phyloP scores from a whole-genome alignment of 2,113 vertebrate species.

The Suricata suricatta region DNA sequence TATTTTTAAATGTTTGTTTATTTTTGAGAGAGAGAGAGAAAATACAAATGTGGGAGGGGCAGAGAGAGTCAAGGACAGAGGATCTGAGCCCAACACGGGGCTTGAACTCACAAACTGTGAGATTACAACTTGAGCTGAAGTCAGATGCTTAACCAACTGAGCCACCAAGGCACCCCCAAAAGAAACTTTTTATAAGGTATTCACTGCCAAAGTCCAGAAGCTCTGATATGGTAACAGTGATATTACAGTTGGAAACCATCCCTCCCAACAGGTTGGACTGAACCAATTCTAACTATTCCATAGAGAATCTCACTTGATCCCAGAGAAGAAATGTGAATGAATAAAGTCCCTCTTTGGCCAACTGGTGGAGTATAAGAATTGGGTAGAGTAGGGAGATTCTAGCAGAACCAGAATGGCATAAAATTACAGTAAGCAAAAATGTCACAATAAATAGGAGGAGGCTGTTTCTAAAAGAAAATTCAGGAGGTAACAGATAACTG shows the following conservation, averaged over 20 bases:
- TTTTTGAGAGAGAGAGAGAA: too few species aligned
- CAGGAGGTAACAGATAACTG: background rate
- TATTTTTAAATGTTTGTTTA: too few species aligned
- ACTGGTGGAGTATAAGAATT: background rate
- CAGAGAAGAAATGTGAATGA: background rate
- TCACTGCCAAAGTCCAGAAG: background rate
- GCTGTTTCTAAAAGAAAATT: constrained; percentile 4
- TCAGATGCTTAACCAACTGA: too few species aligned
- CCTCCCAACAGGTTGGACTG: background rate
- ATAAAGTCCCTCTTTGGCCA: background rate
- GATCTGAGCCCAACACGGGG: too few species aligned
- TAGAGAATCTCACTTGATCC: background rate
- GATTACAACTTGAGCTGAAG: too few species aligned
- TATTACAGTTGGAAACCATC: background rate
- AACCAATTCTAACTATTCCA: background rate
- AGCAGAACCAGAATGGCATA: background rate
- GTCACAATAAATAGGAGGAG: background rate
- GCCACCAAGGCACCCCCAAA: background rate
- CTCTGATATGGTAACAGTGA: background rate
- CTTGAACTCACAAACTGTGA: too few species aligned
- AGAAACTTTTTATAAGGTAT: background rate
- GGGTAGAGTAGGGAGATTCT: background rate
- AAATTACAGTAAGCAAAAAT: background rate
- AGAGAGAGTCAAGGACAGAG: too few species aligned
- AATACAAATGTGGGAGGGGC: too few species aligned